Base-by-base conservation (phyloP, 2,888 invertebrate species). In the Augochlorella aurata region DNA sequence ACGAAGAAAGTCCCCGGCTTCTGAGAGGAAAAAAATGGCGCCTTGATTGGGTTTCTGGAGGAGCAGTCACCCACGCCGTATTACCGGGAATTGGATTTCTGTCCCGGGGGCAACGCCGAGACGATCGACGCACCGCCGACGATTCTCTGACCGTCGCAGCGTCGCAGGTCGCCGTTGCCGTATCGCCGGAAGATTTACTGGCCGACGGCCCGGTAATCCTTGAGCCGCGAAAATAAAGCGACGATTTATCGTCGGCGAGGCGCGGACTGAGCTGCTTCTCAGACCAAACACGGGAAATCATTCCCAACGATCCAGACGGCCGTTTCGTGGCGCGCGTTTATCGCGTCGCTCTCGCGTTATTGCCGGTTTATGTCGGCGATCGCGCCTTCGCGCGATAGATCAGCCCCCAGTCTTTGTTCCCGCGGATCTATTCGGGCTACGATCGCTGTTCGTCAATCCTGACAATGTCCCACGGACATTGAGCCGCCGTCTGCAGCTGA, bases 151-250 rank as follows among this genome's bases (percentile, higher is more conserved):
- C 71, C 29, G 21, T 50, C 72, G 71, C 69, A 68, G 72, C 18
- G 67, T 12, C 21, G 4, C 18, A 9, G 14, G 21, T 12, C 45
- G 54, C 29, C 67, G 29, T n/a, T 50, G 14, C 21, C 29, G 58
- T 68, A 67, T 44, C 45, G 74, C 49, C 24, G 21, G 16, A 52
- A 77, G 77, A 84, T 84, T 79, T 83, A 79, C 76, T 63, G 45
- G 44, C 70, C 24, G 50, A 49, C 63, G 63, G 44, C 3, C 7
- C 49, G 63, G 72, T 77, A 83, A 84, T 79, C 70, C 79, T 75
- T 52, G 79, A 71, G 73, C 52, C 71, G 29, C 54, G 44, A 77
- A 63, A 84, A 83, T 75, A 79, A 77, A 83, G 74, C 69, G 45
- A 24, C 38, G 83, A 84, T 83, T 79, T 83, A 83, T 79, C 69